Base-by-base conservation (phyloP, 2,113 vertebrate species). In the Macheiramphus alcinus region DNA sequence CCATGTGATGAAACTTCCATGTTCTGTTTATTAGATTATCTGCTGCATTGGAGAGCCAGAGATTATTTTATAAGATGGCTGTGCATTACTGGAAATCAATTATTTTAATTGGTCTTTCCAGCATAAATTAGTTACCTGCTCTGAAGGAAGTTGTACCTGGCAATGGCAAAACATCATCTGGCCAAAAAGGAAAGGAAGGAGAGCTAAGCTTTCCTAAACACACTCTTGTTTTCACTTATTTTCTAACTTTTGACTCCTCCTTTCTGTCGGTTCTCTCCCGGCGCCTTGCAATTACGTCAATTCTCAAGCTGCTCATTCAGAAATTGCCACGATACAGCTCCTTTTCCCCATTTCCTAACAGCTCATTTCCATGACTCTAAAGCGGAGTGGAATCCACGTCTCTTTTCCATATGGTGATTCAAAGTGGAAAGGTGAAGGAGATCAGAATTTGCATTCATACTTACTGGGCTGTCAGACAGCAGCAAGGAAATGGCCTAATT, bases 271-370 rank as follows among this genome's bases (percentile, higher is more conserved):
- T 90, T 90, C 72, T 81, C 66, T 83, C 71, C 65, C 13, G 43
- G 81, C 61, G 47, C 93, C 66, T 56, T 25, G 68, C 80, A n/a
- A 73, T 93, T 84, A 86, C 82, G 50, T 93, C 92, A 88, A 31
- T 95, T 34, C 93, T 92, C 94, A 68, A 93, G 95, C 93, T 94
- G 96, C 91, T 96, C 86, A 43, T 93, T 96, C 75, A 88, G 80
- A 34, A 80, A 74, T 20, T 21, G 79, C 75, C 81, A 55, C 92
- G 92, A 90, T 17, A 18, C 63, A 1, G 86, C 25, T 91, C 63
- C 70, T 80, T 84, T 56, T 85, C 14, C 76, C 38, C 50, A 22
- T 86, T 89, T 85, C 93, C 20, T 38, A 87, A 87, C 91, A 93
- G 92, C 94, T 88, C 87, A n/a, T 91, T 73, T 34, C 91, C 91